Base-by-base conservation (phyloP, 2,797 vertebrate species). In the Squalus acanthias region DNA sequence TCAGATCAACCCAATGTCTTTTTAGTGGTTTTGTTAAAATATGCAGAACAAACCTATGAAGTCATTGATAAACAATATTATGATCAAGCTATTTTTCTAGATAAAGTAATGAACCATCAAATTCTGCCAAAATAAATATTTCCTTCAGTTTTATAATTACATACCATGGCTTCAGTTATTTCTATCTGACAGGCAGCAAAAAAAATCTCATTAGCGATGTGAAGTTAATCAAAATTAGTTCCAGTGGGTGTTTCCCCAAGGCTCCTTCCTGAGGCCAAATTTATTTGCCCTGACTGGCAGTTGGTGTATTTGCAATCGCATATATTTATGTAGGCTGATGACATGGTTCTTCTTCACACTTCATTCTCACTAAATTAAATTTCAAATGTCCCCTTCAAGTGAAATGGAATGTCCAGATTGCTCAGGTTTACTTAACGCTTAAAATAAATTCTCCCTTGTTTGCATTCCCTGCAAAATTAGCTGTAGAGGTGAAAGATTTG, bases 311-410 rank as follows among this genome's bases (percentile, higher is more conserved):
- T 26, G 69, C 69, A 26, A 29, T 29, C 5, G 3, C 10, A 57
- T 74, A 33, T 57, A 74, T 95, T 95, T 74, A 70, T 74, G 26
- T 95, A 74, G 94, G 24, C 69, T 70, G 93, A 72, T 95, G 93
- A 74, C 67, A 72, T 95, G 65, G 46, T 6, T 53, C 24, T 26
- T 8, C 93, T 74, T 57, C 46, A 74, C 67, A 95, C 24, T 74
- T 57, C 67, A 57, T 57, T 70, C 69, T 95, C 15, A 72, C 69
- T 33, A 53, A 95, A 74, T 50, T 50, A 95, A 72, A 57, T 95
- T 95, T 46, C 69, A 95, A 95, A 72, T 26, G 9, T 3, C 46
- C 46, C 24, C 46, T 95, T 39, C 39, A 53, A 74, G 69, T 74
- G 69, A 95, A 95, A 95, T 53, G 29, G 46, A 74, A 94, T 1